Conservation (phyloP, 2,113 vertebrate genomes). For the Bostrychus sinensis region DNA sequence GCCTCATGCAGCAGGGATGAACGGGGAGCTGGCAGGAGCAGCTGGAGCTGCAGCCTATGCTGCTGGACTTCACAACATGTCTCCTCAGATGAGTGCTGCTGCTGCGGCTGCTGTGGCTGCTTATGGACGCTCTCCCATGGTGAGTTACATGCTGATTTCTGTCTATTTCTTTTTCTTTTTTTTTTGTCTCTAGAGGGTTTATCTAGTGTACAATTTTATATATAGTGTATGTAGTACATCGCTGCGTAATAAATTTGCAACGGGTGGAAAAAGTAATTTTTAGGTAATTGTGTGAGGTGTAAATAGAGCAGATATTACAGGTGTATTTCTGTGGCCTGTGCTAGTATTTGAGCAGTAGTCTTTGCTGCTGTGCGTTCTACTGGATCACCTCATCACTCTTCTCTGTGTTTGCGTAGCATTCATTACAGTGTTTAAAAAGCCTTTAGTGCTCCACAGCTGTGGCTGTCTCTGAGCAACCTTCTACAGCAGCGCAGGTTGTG, state of each 20-base stretch:
- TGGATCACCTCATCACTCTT: slow-evolving; percentile 54
- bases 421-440: slow-evolving; percentile 73
- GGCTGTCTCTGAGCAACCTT: slow-evolving; percentile 56
- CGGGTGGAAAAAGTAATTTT: background rate
- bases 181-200: no score
- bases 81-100: slow-evolving; percentile 94
- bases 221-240: no score
- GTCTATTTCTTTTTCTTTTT: background rate
- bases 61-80: slow-evolving; percentile 93
- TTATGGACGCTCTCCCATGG: slow-evolving; percentile 93
- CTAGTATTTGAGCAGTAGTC: slow-evolving; percentile 38
- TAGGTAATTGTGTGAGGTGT: background rate
- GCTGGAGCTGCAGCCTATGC: slow-evolving; percentile 91
- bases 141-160: slow-evolving; percentile 57
- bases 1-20: slow-evolving; percentile 89
- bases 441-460: slow-evolving; percentile 55
- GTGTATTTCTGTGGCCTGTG: slow-evolving; percentile 33
- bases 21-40: slow-evolving; percentile 90
- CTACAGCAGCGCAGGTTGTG: slow-evolving; percentile 55
- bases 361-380: slow-evolving; percentile 22
- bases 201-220: no score
- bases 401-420: slow-evolving; percentile 63
- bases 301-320: background rate
- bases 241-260: no score
- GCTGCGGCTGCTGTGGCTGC: slow-evolving; percentile 89